phyloP scores from a whole-genome alignment of 2,797 vertebrate genomes.

The Notamacropus eugenii region DNA sequence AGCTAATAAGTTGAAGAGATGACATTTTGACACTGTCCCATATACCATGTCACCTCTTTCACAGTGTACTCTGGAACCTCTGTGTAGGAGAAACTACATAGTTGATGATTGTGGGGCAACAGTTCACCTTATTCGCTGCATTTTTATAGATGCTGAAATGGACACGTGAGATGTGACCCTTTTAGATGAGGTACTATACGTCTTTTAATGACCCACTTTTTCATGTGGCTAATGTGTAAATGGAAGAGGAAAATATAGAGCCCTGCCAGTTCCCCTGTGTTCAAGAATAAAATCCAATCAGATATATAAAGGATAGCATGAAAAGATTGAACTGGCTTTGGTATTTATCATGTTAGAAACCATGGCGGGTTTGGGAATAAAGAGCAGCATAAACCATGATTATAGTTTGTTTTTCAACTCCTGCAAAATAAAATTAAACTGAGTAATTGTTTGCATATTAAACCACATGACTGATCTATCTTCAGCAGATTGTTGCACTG shows the following conservation, averaged over 20 bases:
- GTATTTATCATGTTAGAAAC: background rate
- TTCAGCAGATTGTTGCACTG: conserved; percentile 59
- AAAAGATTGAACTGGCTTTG: background rate
- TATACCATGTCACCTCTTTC: background rate
- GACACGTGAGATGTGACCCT: background rate
- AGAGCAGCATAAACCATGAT: conserved; percentile 58
- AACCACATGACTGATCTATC: conserved; percentile 68
- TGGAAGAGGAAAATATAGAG: conserved; percentile 26
- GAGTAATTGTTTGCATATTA: conserved; percentile 74
- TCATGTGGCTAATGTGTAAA: conserved; percentile 43
- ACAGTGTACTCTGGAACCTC: background rate
- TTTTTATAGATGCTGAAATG: conserved; percentile 45
- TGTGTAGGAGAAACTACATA: background rate
- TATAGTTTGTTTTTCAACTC: conserved; percentile 70
- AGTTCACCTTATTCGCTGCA: conserved; percentile 16
- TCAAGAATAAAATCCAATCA: conserved; percentile 74
- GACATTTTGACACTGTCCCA: background rate
- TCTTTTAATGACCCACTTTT: conserved; percentile 27
- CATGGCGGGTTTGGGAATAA: conserved; percentile 65
- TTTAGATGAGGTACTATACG: conserved; percentile 20
- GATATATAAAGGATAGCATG: conserved; percentile 57
- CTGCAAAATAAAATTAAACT: conserved; percentile 74
- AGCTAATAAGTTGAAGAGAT: background rate
- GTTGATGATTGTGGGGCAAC: background rate
- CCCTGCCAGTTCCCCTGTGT: conserved; percentile 46